Conservation (phyloP, 2,888 invertebrate genomes). For the Toxonevra muliebris region DNA sequence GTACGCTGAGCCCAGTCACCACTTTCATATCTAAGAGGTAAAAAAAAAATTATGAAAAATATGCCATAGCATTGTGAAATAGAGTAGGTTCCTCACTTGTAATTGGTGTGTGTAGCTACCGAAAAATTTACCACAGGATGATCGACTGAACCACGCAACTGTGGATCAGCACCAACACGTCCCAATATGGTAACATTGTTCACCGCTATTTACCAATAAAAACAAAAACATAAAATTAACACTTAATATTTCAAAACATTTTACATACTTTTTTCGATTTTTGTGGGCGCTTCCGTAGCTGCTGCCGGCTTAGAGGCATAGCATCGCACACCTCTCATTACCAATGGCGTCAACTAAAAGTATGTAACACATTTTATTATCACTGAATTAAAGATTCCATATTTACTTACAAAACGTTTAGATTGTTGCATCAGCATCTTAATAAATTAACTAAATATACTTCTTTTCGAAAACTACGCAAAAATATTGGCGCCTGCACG, state of each 20-base stretch:
- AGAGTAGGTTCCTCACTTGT: constrained; percentile 72
- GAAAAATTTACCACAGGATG: constrained; percentile 91
- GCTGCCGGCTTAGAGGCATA: neutral
- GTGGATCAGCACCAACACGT: constrained; percentile 88
- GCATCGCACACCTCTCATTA: constrained; percentile 16
- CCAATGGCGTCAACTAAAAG: constrained; percentile 41
- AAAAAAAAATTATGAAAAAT: neutral
- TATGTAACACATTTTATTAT: neutral
- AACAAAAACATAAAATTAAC: neutral
- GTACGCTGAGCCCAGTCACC: constrained; percentile 86
- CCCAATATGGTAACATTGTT: constrained; percentile 88
- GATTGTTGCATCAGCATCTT: constrained; percentile 48
- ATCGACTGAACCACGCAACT: constrained; percentile 80
- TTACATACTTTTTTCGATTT: constrained; percentile 19
- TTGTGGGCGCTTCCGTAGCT: constrained; percentile 9
- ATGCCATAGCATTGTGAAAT: neutral
- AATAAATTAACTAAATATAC: neutral
- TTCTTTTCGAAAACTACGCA: neutral
- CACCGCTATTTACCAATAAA: constrained; percentile 69
- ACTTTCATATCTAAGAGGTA: constrained; percentile 68
- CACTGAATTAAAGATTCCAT: neutral
- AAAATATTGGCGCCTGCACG: neutral
- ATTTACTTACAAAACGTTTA: constrained; percentile 42
- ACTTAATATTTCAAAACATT: neutral
- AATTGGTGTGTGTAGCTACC: constrained; percentile 87